A percentile compares a stretch with the other conserved stretches of the same genome.
Conservation (phyloP, 2,797 vertebrate species). For the Cuniculus paca region DNA sequence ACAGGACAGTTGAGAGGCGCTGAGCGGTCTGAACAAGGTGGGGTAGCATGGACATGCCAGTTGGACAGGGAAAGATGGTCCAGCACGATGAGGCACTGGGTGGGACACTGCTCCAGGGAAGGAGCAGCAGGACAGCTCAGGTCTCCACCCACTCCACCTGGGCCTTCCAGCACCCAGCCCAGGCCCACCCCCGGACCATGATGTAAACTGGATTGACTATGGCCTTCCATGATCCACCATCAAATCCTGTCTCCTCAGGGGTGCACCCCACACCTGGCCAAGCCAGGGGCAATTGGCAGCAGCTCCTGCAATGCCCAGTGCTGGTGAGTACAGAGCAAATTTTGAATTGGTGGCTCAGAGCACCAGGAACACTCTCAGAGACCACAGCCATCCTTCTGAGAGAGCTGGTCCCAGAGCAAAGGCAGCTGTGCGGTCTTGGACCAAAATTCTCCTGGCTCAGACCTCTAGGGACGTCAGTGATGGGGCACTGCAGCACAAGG, state of each 20-base stretch:
- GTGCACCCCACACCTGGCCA: neutral
- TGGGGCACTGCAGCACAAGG: neutral
- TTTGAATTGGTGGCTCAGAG: neutral
- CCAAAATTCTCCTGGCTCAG: neutral
- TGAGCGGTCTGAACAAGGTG: accelerated
- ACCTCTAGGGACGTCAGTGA: accelerated
- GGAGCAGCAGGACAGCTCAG: neutral
- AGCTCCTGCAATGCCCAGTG: accelerated
- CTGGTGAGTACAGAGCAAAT: neutral
- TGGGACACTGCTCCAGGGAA: accelerated
- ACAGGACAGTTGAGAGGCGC: neutral
- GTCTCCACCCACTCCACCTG: neutral
- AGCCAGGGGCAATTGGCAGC: accelerated
- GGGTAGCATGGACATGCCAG: accelerated
- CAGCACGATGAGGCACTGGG: too few species aligned
- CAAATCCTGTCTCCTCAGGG: neutral
- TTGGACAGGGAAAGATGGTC: neutral
- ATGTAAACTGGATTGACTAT: accelerated
- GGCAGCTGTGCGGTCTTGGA: neutral
- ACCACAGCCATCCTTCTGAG: neutral
- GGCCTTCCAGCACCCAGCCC: neutral
- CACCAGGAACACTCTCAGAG: accelerated
- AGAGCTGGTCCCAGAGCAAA: neutral
- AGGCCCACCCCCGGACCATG: too few species aligned
- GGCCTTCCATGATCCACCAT: accelerated